phyloP scores from a whole-genome alignment of 2,888 invertebrate species.

The Hypomecis punctinalis region DNA sequence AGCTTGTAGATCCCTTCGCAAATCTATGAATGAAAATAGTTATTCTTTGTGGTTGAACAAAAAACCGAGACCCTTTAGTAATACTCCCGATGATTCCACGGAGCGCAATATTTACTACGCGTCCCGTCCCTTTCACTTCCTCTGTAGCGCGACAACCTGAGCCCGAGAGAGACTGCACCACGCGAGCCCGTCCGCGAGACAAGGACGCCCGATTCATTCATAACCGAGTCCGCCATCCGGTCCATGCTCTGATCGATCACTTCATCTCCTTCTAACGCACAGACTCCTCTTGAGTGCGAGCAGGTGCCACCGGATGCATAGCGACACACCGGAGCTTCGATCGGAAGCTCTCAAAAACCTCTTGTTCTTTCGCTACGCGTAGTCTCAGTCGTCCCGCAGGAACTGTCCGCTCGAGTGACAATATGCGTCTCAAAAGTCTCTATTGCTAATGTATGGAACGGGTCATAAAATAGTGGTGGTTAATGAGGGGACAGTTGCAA shows the following conservation, averaged over 20 bases:
- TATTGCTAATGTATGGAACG: conserved; percentile 39
- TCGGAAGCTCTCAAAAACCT: conserved; percentile 77
- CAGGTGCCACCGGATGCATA: conserved; percentile 82
- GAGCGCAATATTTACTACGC: conserved; percentile 84
- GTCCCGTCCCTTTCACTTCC: conserved; percentile 84
- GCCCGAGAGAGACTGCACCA: conserved; percentile 67
- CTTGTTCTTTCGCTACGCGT: conserved; percentile 59
- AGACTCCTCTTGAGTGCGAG: conserved; percentile 77
- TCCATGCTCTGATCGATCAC: conserved; percentile 78
- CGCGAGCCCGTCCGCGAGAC: conserved; percentile 59
- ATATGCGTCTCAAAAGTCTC: conserved; percentile 44
- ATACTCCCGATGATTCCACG: conserved; percentile 71
- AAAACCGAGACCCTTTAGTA: conserved; percentile 72
- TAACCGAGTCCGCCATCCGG: conserved; percentile 84
- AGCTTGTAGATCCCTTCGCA: conserved; percentile 39
- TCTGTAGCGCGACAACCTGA: conserved; percentile 81
- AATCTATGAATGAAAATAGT: conserved; percentile 74
- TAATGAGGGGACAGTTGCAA: conserved; percentile 75
- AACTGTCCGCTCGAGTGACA: conserved; percentile 21
- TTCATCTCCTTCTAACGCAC: conserved; percentile 82
- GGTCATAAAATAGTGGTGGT: conserved; percentile 52
- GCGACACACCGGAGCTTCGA: conserved; percentile 69
- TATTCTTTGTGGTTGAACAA: conserved; percentile 73
- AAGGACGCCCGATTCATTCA: conserved; percentile 82
- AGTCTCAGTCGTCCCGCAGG: conserved; percentile 39